These are phyloP conservation scores for Latrodectus hesperus DNA, from an alignment of 2,888 invertebrate genomes.

Conservation along the genomic window DNA sequence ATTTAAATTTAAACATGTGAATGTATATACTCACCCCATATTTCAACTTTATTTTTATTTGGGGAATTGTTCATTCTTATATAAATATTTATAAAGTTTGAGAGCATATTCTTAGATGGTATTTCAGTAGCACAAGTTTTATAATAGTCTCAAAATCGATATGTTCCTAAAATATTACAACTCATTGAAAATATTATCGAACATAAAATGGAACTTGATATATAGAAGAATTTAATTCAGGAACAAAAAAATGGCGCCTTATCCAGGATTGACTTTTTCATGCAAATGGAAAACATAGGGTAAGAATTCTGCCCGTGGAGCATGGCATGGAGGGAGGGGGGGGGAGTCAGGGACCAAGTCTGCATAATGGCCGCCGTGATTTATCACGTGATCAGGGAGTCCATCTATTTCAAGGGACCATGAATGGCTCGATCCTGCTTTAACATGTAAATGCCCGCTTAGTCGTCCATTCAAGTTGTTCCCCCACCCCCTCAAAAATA, in stretches of 20 bases:
- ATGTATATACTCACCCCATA: no score
- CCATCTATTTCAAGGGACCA: constrained; percentile 64
- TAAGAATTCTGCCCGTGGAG: constrained; percentile 4
- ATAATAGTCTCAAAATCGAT: no score
- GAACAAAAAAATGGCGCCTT: constrained; percentile 52
- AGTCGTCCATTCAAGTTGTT: constrained; percentile 65
- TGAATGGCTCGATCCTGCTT: constrained; percentile 64
- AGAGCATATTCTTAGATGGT: no score
- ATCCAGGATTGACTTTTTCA: constrained; percentile 22
- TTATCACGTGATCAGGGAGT: constrained; percentile 66
- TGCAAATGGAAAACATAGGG: constrained; percentile 30
- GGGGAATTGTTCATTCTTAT: no score
- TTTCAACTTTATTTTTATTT: no score
- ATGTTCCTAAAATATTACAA: no score
- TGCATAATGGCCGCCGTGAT: constrained; percentile 65
- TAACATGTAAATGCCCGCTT: constrained; percentile 68
- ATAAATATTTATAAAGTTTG: no score
- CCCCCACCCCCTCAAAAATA: constrained; percentile 40
- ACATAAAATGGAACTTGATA: background rate
- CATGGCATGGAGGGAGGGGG: constrained; percentile 13
- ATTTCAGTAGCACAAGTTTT: no score
- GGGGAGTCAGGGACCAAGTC: constrained; percentile 23
- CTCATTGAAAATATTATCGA: no score
- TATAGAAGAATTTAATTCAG: background rate
- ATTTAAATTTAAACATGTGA: no score